These are phyloP conservation scores for Pseudocheirus occidentalis DNA, from an alignment of 2,797 vertebrate genomes.

Conservation along the genomic window DNA sequence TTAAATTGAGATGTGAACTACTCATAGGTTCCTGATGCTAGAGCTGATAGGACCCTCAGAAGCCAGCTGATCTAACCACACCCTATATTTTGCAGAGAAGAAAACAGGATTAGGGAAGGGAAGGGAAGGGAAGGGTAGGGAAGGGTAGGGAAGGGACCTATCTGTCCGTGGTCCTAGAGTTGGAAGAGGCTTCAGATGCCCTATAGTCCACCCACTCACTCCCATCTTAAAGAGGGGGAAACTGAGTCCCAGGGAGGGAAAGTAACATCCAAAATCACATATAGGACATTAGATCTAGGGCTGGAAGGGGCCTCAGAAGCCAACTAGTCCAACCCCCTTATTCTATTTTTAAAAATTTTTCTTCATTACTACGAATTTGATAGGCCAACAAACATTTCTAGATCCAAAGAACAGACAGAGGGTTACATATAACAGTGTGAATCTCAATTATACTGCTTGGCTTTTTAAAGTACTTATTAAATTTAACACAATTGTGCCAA, in stretches of 20 bases:
- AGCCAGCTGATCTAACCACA: not conserved
- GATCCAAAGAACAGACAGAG: not conserved
- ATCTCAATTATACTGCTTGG: not conserved
- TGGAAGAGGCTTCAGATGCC: no score
- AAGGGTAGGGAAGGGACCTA: no score
- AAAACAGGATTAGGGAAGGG: not conserved
- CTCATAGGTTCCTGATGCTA: conserved; percentile 3
- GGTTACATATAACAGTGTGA: not conserved
- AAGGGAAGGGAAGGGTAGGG: no score
- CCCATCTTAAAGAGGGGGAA: no score
- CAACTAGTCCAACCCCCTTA: not conserved
- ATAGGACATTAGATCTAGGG: not conserved
- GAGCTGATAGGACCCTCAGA: not conserved
- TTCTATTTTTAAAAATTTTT: not conserved
- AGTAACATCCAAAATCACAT: not conserved
- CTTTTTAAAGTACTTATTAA: not conserved
- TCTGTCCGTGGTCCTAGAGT: no score
- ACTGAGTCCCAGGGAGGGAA: not conserved
- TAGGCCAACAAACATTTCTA: not conserved
- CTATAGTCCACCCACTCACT: no score
- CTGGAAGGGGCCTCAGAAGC: not conserved
- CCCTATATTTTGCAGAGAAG: not conserved
- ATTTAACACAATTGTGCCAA: not conserved
- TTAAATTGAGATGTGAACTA: conserved; percentile 39
- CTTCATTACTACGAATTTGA: not conserved